Conservation (phyloP, 1,140 invertebrate genomes). For the Leptonema lineaticorne region DNA sequence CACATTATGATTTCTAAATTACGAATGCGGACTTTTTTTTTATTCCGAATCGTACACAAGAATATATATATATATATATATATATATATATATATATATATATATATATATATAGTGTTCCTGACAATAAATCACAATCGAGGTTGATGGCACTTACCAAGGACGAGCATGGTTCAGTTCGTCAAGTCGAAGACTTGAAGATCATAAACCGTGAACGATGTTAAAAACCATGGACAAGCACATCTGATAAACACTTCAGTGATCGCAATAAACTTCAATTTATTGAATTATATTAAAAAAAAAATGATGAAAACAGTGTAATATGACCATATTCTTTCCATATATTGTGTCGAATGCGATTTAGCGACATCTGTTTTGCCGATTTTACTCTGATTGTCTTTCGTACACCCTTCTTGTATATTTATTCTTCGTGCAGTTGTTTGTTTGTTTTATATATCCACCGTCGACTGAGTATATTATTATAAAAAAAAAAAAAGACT, state of each 20-base stretch:
- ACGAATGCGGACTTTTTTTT: too few species aligned
- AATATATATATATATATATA: not conserved
- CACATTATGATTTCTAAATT: too few species aligned
- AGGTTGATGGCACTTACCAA: not conserved
- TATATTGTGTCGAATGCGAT: not conserved
- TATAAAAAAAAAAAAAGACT: not conserved
- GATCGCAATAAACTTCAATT: not conserved
- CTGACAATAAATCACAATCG: not conserved
- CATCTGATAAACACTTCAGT: not conserved
- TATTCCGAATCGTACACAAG: not conserved
- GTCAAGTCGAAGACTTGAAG: conserved; percentile 2
- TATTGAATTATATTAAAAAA: not conserved
- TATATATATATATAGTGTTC: not conserved
- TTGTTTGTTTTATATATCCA: too few species aligned
- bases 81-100: not conserved
- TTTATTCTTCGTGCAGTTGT: too few species aligned
- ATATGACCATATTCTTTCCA: too few species aligned
- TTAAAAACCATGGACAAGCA: not conserved
- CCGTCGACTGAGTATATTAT: too few species aligned
- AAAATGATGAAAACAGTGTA: too few species aligned
- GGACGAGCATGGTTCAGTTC: not conserved
- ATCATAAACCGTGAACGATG: conserved; percentile 10
- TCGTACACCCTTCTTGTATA: not conserved
- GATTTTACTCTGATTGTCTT: not conserved
- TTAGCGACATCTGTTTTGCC: not conserved